Base-by-base conservation (phyloP, 92 coral and sea anemone genomes). In the Diadumene lineata region DNA sequence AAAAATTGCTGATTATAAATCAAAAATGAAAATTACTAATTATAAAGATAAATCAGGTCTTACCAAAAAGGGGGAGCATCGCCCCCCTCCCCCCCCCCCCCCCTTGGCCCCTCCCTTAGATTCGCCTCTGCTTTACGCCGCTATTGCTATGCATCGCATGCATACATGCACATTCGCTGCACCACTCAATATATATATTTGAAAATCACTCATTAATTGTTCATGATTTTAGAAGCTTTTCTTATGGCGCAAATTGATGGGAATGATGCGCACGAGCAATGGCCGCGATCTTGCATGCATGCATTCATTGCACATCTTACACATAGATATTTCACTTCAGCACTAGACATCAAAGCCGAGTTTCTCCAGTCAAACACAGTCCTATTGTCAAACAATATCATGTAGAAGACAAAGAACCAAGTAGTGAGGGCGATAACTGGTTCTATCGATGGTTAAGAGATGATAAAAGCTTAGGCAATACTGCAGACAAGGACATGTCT, bases 401-500 rank as follows among this genome's bases (percentile, higher is more conserved):
- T 66, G 24, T 65, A 18, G 32, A 23, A 11, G 82, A 66, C 38
- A 23, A 31, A 32, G 73, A 33, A 7, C 34, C 17, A 3, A 29
- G 72, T 16, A 64, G 61, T 7, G 30, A 43, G 38, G 68, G 61
- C n/a, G 87, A 81, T 51, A 80, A 88, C 76, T 91, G 92, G 92
- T 69, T 91, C 46, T 87, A 74, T 29, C 75, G 84, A 25, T 91
- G 97, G 97, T 82, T 91, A 15, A 75, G 92, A 44, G 81, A 80
- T 9, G 80, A 73, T 17, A 57, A 79, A 31, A 34, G 44, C n/a
- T 19, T 11, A 29, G 9, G 22, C 53, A 25, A 19, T 81, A 8
- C 48, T n/a, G n/a, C 74, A 19, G 78, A 76, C 26, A 51, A 72
- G 43, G 65, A 71, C 28, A 33, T 79, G 11, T 86, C 90, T 27